Conservation (phyloP, 2,113 vertebrate species). For the Cyanoliseus patagonus region DNA sequence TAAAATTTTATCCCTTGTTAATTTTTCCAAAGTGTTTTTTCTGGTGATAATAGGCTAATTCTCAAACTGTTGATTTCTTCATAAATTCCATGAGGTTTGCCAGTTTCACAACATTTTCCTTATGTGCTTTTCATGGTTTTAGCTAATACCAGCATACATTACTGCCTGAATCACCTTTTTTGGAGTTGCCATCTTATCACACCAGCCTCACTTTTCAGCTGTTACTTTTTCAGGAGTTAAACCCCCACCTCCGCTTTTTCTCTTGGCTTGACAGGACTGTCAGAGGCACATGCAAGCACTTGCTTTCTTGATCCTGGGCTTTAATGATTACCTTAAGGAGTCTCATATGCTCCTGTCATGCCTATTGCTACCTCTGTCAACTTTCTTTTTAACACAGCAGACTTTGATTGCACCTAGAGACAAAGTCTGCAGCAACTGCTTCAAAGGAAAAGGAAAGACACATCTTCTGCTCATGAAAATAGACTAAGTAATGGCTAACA, state of each 20-base stretch:
- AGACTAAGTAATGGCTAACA: neutral
- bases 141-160: neutral
- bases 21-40: neutral
- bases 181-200: conserved; percentile 3
- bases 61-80: conserved; percentile 10
- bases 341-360: conserved; percentile 52
- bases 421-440: conserved; percentile 25
- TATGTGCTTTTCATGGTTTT: neutral
- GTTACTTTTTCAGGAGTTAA: conserved; percentile 42
- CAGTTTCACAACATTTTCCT: conserved; percentile 6
- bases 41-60: neutral
- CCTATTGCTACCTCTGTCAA: conserved; percentile 51
- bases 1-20: neutral
- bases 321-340: conserved; percentile 57
- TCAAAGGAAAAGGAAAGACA: neutral
- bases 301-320: conserved; percentile 44
- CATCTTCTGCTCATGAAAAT: neutral
- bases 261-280: conserved; percentile 36
- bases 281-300: conserved; percentile 27
- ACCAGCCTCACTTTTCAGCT: conserved; percentile 43
- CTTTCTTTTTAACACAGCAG: conserved; percentile 42
- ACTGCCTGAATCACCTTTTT: neutral
- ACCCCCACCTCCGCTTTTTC: neutral
- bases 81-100: neutral
- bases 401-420: neutral